Base-by-base conservation (phyloP, 2,888 invertebrate genomes). In the Drosophila mimetica region DNA sequence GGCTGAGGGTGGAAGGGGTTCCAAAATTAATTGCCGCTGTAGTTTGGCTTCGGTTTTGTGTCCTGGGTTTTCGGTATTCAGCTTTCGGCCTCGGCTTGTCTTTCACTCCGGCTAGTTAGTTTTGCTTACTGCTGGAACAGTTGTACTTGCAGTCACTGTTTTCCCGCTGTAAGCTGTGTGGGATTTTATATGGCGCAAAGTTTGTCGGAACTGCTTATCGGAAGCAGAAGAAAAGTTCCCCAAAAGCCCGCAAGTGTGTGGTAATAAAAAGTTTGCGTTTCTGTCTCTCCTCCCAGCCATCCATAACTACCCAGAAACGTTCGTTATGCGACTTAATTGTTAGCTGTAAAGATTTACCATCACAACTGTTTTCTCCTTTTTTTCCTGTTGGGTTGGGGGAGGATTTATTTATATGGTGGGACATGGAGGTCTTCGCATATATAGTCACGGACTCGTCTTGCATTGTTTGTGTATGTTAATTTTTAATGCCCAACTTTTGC, bases 281-380 rank as follows among this genome's bases (percentile, higher is more conserved):
- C 34, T 63, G 34, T 64, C 50, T 50, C 14, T 30, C 30, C 64
- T 64, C 42, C 65, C 64, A 64, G 42, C 65, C 72, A 81, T 83
- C 83, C 78, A 78, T 82, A 82, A 70, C 59, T 70, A 70, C 48
- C 80, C 77, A 74, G 74, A 84, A 86, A 74, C 74, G 78, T 82
- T 82, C 71, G 82, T 80, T 86, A 84, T 84, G 81, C 84, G 84
- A 86, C 82, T 82, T 82, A 82, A 82, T 82, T 82, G 82, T 82
- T 84, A 67, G 82, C 84, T 80, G 86, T 80, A 71, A 86, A 84
- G 86, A 80, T 78, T 86, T 86, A 80, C 76, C 63, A 70, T 61
- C 58, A 48, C 51, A 46, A 44, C 34, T 1, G 44, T 13, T 58
- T 36, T 42, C 2, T 18, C n/a, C n/a, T n/a, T n/a, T n/a, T n/a